Evolutionary conservation across 2,113 vertebrate species (phyloP).

Genomic region (Eurystomus gularis): DNA sequence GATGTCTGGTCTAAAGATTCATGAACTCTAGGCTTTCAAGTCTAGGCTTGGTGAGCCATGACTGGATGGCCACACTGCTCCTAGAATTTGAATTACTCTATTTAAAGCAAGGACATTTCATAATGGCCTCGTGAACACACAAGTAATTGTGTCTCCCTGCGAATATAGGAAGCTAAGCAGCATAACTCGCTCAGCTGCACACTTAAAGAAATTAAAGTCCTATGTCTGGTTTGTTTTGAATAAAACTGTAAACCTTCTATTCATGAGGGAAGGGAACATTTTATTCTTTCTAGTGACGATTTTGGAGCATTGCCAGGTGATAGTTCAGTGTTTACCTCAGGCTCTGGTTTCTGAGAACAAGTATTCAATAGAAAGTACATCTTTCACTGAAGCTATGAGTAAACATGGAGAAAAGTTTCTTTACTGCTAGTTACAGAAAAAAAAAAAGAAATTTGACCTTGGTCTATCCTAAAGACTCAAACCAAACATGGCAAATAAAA

Average conservation of each 20-base stretch:
- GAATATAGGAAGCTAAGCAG: neutral
- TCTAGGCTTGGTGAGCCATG: too few relatives aligned
- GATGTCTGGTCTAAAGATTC: neutral
- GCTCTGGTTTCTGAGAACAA: neutral
- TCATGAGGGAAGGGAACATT: neutral
- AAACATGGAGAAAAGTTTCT: neutral
- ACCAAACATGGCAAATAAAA: neutral
- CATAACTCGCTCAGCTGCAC: neutral
- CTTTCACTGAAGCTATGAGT: neutral
- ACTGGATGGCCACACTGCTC: too few relatives aligned
- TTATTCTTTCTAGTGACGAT: neutral
- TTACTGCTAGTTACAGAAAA: neutral
- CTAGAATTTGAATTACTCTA: neutral
- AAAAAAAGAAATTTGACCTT: neutral
- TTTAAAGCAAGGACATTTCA: neutral
- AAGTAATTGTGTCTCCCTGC: too few relatives aligned
- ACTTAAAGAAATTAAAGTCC: neutral
- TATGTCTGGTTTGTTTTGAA: neutral
- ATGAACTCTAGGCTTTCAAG: neutral
- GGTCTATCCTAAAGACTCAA: neutral
- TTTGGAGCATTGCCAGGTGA: neutral
- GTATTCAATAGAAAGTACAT: neutral
- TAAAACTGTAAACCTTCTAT: neutral
- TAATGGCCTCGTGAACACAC: neutral
- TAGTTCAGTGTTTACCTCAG: neutral